phyloP scores from a whole-genome alignment of 1,140 invertebrate genomes.

The Cephus cinctus region DNA sequence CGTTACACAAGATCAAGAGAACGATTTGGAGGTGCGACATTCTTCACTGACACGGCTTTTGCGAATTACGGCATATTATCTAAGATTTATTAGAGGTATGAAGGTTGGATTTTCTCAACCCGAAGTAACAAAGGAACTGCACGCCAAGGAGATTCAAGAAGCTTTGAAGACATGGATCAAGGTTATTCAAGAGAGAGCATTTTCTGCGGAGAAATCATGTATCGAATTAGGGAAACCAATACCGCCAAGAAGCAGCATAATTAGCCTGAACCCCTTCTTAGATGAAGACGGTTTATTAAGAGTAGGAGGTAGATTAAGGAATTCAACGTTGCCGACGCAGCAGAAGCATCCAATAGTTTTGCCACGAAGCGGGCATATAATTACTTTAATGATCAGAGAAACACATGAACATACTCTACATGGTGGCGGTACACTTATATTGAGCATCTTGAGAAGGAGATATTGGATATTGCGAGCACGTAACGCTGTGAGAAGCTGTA shows the following conservation, averaged over 20 bases:
- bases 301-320: constrained; percentile 23
- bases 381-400: constrained; percentile 17
- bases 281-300: constrained; percentile 11
- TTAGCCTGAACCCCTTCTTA: constrained; percentile 21
- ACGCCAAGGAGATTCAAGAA: too few relatives aligned
- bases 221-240: not conserved
- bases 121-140: too few relatives aligned
- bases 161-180: not conserved
- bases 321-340: constrained; percentile 15
- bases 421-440: constrained; percentile 7
- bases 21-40: too few relatives aligned
- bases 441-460: constrained; percentile 18
- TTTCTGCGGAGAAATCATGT: not conserved
- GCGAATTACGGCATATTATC: too few relatives aligned
- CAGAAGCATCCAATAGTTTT: constrained; percentile 26
- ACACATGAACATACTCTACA: constrained; percentile 20
- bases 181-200: not conserved
- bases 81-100: too few relatives aligned
- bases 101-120: too few relatives aligned
- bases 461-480: constrained; percentile 25
- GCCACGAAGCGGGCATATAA: constrained; percentile 16
- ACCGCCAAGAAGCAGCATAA: constrained; percentile 8
- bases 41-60: constrained; percentile 27
- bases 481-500: constrained; percentile 19
- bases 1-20: constrained; percentile 27